Evolutionary conservation across 2,888 invertebrate genomes (phyloP).

Genomic region (Drosophila nr. fundita): DNA sequence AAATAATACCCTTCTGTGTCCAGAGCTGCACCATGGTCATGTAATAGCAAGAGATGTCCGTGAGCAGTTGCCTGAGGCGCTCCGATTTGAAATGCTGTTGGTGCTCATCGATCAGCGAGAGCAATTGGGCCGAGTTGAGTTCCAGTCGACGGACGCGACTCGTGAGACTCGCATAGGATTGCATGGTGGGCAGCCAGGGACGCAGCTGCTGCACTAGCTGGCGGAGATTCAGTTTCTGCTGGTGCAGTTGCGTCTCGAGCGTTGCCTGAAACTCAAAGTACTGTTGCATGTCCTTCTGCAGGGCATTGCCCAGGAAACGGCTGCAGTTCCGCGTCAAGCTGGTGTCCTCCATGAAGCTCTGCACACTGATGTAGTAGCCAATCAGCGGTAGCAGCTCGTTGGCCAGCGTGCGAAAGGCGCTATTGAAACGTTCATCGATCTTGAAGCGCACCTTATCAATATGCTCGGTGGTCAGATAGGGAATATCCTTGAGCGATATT

Average conservation of each 20-base stretch:
- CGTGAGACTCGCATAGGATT: slow-evolving; percentile 41
- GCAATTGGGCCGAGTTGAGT: slow-evolving; percentile 45
- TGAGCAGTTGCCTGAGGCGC: slow-evolving; percentile 24
- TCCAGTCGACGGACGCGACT: slow-evolving; percentile 27
- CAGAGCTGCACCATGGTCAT: slow-evolving; percentile 69
- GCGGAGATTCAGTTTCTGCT: slow-evolving; percentile 42
- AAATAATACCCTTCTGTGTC: slow-evolving; percentile 66
- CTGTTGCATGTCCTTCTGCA: slow-evolving; percentile 38
- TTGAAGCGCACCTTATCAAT: slow-evolving; percentile 56
- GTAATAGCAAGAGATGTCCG: slow-evolving; percentile 38
- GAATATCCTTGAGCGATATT: slow-evolving; percentile 29
- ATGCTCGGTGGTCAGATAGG: slow-evolving; percentile 32
- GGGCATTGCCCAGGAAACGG: slow-evolving; percentile 36
- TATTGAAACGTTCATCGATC: slow-evolving; percentile 55
- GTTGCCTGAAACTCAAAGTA: slow-evolving; percentile 53
- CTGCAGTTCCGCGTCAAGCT: slow-evolving; percentile 37
- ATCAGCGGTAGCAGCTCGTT: slow-evolving; percentile 59
- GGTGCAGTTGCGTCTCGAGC: slow-evolving; percentile 52
- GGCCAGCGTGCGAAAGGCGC: slow-evolving; percentile 50
- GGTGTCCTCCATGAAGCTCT: slow-evolving; percentile 61
- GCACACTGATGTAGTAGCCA: slow-evolving; percentile 58
- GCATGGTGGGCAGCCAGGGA: slow-evolving; percentile 56
- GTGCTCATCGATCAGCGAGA: slow-evolving; percentile 47
- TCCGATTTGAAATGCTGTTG: slow-evolving; percentile 34
- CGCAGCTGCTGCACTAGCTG: slow-evolving; percentile 54